Evolutionary conservation across 2,113 vertebrate species (phyloP), one percentile per base, ranked within the genome.

Genomic region (Lontra canadensis): DNA sequence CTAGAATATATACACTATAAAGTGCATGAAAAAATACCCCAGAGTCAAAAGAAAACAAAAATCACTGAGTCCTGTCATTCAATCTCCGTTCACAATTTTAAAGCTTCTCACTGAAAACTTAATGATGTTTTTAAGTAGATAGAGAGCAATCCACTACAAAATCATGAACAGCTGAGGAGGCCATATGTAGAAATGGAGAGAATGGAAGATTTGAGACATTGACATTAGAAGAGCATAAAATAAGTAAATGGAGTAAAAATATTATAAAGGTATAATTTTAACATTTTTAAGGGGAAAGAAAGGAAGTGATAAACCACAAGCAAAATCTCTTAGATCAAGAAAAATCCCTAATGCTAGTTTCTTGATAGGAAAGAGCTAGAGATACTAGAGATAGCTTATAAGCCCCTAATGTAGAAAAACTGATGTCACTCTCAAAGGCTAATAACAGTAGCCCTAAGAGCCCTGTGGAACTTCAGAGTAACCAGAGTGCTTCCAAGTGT

Each of bases 401-500:
- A 95, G 36, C 42, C 21, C 57, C 57, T 26, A 26, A 49, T 42
- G 9, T 49, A 80, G 91, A 89, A 94, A 94, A 94, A 80, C 34
- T 81, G 47, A 94, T 74, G 84, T 94, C 79, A 95, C 11, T 71
- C 78, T n/a, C 11, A 26, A 94, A 97, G 79, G 42, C 74, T 59
- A 93, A 93, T 97, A 90, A 61, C 47, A 90, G 91, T 95, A 88
- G 21, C 36, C 55, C 69, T 94, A 76, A 74, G 57, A 88, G 44
- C 36, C 29, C 57, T 86, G 17, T 79, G 67, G 44, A 69, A 93
- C 29, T 94, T 97, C 61, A 92, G 36, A 92, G 74, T 71, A 90
- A 67, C 71, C 90, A 93, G 84, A 49, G 21, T 95, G 61, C 85
- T 71, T 94, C 29, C 80, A 57, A 76, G 47, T 71, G 92, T 93